Evolutionary conservation across 64 coral and sea anemone genomes (phyloP).

Genomic region (Astreopora myriophthalma): DNA sequence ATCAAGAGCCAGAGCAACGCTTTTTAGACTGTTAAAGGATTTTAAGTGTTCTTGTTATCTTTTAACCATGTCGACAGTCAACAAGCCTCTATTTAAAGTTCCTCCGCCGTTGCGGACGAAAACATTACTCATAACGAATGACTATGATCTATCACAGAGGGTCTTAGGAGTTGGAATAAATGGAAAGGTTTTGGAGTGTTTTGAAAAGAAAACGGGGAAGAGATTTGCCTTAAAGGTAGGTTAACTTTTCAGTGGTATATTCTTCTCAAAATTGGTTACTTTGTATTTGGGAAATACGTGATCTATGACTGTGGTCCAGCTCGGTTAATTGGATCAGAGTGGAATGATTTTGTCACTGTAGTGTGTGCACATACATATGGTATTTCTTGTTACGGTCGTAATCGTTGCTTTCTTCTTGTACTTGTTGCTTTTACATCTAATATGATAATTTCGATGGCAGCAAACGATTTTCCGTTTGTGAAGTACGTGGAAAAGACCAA

Average conservation of each 20-base stretch:
- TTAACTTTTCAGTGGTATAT: background rate
- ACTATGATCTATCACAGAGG: constrained; percentile 75
- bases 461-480: no score
- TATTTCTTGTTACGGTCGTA: no score
- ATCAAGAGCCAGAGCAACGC: background rate
- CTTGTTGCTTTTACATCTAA: no score
- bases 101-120: constrained; percentile 70
- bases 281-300: no score
- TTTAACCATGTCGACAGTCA: constrained; percentile 58
- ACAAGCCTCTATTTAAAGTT: constrained; percentile 53
- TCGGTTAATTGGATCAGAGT: no score
- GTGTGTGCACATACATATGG: no score
- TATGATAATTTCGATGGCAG: no score
- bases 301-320: no score
- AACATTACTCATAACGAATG: constrained; percentile 76
- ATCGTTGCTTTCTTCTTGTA: no score
- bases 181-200: constrained; percentile 96
- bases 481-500: no score
- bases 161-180: constrained; percentile 96
- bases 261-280: no score
- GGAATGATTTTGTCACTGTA: no score
- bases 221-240: constrained; percentile 93
- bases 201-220: constrained; percentile 80
- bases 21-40: background rate
- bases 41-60: background rate